Evolutionary conservation across 1,140 invertebrate species (phyloP), one percentile per base, ranked within the genome.

Genomic region (Apolygus lucorum): DNA sequence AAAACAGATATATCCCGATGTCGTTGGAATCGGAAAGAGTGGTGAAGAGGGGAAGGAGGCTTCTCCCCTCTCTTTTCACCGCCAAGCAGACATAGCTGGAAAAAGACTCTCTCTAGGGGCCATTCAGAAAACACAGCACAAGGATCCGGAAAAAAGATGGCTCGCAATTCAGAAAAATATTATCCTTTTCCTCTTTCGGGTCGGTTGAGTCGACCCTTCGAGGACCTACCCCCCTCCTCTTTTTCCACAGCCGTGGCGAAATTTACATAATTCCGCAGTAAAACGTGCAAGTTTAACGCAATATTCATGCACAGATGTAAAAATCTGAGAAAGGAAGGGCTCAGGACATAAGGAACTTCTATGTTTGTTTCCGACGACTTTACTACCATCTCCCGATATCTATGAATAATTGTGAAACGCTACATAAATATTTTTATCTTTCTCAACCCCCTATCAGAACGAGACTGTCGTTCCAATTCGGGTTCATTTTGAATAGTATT

Each of bases 261-360:
- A 73, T 73, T 73, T 73, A 67, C 72, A 73, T 73, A 73, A 73
- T 73, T 71, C 70, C 34, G 69, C 67, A 52, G 68, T 73, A 73
- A 73, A 69, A 25, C 67, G 68, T 34, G 70, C 72, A 69, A 69
- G 65, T 70, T 69, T 68, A 67, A 68, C 67, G 69, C 63, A 65
- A 70, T 70, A 73, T 71, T 73, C 72, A 71, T 71, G 69, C 64
- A 71, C 72, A 73, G 72, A 73, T 73, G 72, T 73, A 72, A 72
- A 72, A 72, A 69, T 69, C 62, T 28, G 59, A 29, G 29, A 62
- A 28, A n/a, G 34, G 34, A 49, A 26, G 29, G 26, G 21, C 25
- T 22, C 21, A n/a, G 49, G 67, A 68, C 67, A 68, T 68, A 68
- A 68, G 67, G 67, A 68, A 68, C 67, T 52, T 52, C 67, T 59